Evolutionary conservation across 2,113 vertebrate species (phyloP), one percentile per base, ranked within the genome.

Genomic region (Lamprotornis superbus): DNA sequence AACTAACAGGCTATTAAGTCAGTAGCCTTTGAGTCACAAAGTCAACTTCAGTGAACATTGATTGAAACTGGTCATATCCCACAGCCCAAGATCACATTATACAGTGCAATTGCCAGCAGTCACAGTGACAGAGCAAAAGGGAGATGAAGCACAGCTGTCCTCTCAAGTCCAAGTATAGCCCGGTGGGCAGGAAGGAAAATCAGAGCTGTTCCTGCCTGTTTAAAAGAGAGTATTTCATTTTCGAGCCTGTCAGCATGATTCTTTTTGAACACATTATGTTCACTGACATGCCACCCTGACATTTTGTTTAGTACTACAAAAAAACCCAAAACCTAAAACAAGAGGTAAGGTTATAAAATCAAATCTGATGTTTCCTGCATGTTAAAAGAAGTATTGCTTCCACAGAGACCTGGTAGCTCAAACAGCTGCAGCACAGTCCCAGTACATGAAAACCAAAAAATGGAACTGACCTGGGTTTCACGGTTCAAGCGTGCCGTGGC

Each of bases 401-500:
- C 83, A 70, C 53, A n/a, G 85, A 94, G 86, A 88, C 86, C 80
- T 89, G 47, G 83, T 90, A 71, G 65, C 83, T 92, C 56, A 81
- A 64, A 77, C 74, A 4, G 3, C 64, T 81, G 83, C 79, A 86
- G 60, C 3, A 0, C 52, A 60, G 47, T 71, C 60, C 71, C 76
- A 83, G 79, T 92, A 93, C 90, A 95, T 18, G 90, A 87, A 95
- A 94, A 94, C 83, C 75, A 94, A 94, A 95, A 95, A 87, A 93
- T 78, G 69, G 90, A 95, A 95, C 86, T 87, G 89, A 96, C 87
- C 88, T 83, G 88, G 91, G 92, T 92, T 95, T 97, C 93, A 93
- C 49, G 65, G 89, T 90, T 90, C 75, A 92, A 88, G 88, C n/a
- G 7, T 88, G 85, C 73, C 4, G 52, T 90, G 94, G 93, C 83